Conservation (phyloP, 2,113 vertebrate genomes). For the Penelope pileata region DNA sequence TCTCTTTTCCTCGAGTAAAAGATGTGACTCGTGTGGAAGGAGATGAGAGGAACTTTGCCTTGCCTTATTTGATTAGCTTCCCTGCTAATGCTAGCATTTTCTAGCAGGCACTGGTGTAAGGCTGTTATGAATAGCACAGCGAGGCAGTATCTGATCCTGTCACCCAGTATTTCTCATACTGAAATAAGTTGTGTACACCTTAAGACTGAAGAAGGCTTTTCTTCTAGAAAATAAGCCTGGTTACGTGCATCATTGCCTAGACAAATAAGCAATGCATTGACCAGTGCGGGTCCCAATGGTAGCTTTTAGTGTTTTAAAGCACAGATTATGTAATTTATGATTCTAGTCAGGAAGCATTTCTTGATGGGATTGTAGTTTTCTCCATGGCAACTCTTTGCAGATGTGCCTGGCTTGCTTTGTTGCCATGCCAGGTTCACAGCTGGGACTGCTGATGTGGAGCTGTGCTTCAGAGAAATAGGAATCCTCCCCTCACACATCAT, state of each 20-base stretch:
- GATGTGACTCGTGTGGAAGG: background rate
- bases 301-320: background rate
- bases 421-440: background rate
- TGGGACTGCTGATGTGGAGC: background rate
- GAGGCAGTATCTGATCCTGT: background rate
- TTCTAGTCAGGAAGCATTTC: background rate
- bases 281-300: background rate
- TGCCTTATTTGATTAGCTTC: background rate
- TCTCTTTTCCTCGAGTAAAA: background rate
- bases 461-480: background rate
- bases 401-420: background rate
- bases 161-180: background rate
- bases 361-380: background rate
- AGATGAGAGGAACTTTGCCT: background rate
- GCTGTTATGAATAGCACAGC: background rate
- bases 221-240: background rate
- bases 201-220: background rate
- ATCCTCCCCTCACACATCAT: background rate
- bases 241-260: background rate
- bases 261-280: background rate
- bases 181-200: background rate
- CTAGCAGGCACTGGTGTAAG: background rate
- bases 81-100: background rate
- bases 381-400: background rate
- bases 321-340: background rate